Percentiles rank a stretch among this genome's conserved stretches.
phyloP scores from a whole-genome alignment of 2,888 invertebrate genomes.

The Clusia tigrina region DNA sequence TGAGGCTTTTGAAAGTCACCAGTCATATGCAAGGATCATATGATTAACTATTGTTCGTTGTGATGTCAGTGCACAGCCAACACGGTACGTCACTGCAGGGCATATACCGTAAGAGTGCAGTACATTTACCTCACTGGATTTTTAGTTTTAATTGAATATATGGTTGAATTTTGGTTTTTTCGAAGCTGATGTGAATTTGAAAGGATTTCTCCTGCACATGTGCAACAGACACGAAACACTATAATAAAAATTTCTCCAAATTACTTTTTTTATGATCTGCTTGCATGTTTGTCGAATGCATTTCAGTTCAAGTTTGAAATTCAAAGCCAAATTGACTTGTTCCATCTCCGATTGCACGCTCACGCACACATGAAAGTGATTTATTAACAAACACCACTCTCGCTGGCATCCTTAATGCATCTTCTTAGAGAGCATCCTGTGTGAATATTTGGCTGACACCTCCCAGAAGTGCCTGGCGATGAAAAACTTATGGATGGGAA shows the following conservation, averaged over 20 bases:
- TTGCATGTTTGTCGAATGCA: background rate
- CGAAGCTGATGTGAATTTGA: background rate
- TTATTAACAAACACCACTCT: slow-evolving; percentile 35
- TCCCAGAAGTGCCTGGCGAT: background rate
- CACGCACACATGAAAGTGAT: slow-evolving; percentile 31
- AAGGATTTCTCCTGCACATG: background rate
- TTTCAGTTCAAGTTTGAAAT: too few relatives aligned
- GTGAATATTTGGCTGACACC: slow-evolving; percentile 3
- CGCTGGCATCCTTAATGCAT: background rate
- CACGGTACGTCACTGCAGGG: background rate
- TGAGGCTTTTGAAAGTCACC: slow-evolving; percentile 18
- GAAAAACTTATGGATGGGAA: slow-evolving; percentile 11
- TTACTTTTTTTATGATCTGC: slow-evolving; percentile 3
- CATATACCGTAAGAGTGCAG: background rate
- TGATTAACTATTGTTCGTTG: slow-evolving; percentile 29
- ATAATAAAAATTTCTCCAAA: background rate
- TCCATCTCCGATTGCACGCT: slow-evolving; percentile 32
- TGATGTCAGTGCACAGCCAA: slow-evolving; percentile 6
- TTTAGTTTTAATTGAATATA: too few relatives aligned
- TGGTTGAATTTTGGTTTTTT: background rate
- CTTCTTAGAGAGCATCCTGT: background rate
- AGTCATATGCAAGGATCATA: slow-evolving; percentile 28
- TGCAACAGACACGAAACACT: background rate
- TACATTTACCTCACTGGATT: too few relatives aligned
- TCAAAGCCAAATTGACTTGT: background rate